Evolutionary conservation across 2,113 vertebrate genomes (phyloP), one percentile per base, ranked within the genome.

Genomic region (Gallinago jamesoni): DNA sequence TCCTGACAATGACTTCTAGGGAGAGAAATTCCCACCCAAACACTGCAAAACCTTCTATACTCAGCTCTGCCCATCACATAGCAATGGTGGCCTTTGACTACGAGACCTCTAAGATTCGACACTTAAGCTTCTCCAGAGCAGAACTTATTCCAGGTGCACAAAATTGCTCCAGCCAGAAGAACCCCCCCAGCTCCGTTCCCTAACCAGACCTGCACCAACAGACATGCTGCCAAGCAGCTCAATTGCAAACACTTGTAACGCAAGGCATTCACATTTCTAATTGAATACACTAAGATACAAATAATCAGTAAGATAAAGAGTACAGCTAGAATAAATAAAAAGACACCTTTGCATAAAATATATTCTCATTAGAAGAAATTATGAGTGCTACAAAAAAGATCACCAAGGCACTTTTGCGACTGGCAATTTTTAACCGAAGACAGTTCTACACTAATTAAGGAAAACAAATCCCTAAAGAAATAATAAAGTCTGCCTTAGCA

Each of bases 351-450:
- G 47, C 60, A 89, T 84, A 92, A 94, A 89, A 87, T 48, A 78
- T 37, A 77, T 35, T 53, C 87, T 89, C 81, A 87, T 91, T 95
- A 94, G 73, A 59, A 56, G 73, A 77, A 95, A 90, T 3, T 3
- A 77, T 84, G 86, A 81, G 77, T 68, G 47, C 50, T 87, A 39
- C 31, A 10, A 62, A 52, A 55, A 75, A 37, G n/a, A 63, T 50
- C 91, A 67, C 68, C 0, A 1, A 84, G 55, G n/a, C 30, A 8
- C 41, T 86, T 76, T 18, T 45, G 88, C 48, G 67, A 73, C 82
- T 80, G 59, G 90, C 31, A 59, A 68, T 94, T 93, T 96, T 96
- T 89, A 96, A 92, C 45, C 81, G 84, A 81, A 70, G 80, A 48
- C 73, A 57, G 66, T 45, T 89, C 72, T 47, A 48, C 79, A 50